A percentile compares a stretch with the other conserved stretches of the same genome.
phyloP scores from a whole-genome alignment of 2,888 invertebrate species.

The Platerodrilus igneus region DNA sequence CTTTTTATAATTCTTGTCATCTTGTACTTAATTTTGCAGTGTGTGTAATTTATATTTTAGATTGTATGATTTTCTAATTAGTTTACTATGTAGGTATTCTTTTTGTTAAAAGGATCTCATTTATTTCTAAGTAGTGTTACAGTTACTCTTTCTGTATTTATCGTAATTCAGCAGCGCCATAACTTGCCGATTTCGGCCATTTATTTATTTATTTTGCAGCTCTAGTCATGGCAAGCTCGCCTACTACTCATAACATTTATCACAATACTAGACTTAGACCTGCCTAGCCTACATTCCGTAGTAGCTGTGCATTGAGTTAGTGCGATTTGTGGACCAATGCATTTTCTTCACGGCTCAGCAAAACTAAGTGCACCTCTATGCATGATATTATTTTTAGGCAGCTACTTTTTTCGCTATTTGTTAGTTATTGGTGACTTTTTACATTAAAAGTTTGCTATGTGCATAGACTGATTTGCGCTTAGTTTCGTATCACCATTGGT shows the following conservation, averaged over 20 bases:
- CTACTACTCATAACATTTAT: conserved; percentile 21
- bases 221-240: conserved; percentile 40
- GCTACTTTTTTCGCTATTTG: conserved; percentile 1
- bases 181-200: conserved; percentile 37
- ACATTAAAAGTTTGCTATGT: conserved; percentile 20
- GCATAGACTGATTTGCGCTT: conserved; percentile 36
- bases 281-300: conserved; percentile 46
- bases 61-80: conserved; percentile 10
- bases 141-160: conserved; percentile 27
- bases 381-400: conserved; percentile 3
- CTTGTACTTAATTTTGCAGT: no score
- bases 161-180: conserved; percentile 38
- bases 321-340: conserved; percentile 48
- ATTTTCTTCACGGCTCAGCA: conserved; percentile 41
- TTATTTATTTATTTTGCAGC: conserved; percentile 35
- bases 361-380: conserved; percentile 40
- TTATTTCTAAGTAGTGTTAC: conserved; percentile 20
- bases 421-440: conserved; percentile 3
- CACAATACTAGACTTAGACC: conserved; percentile 34
- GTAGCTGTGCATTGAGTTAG: conserved; percentile 43
- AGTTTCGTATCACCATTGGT: conserved; percentile 41
- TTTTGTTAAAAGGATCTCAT: conserved; percentile 24
- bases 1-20: no score
- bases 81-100: conserved; percentile 19
- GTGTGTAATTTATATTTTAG: no score